phyloP scores from a whole-genome alignment of 2,113 vertebrate genomes.

The Gymnorhina tibicen region DNA sequence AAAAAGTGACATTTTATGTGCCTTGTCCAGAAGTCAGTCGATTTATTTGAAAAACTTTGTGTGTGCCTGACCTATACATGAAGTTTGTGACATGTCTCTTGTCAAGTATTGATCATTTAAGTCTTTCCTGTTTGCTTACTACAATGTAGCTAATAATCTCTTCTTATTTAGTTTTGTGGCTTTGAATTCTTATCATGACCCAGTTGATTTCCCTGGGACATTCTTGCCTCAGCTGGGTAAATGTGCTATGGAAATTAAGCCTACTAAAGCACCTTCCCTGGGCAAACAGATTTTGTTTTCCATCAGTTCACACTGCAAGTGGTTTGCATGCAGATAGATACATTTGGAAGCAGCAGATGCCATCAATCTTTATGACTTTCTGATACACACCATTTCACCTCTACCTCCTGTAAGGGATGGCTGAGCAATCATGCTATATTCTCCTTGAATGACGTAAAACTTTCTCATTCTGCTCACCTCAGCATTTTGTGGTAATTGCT shows the following conservation, averaged over 20 bases:
- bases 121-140: constrained; percentile 73
- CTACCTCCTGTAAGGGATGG: constrained; percentile 75
- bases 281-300: constrained; percentile 70
- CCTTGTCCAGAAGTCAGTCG: constrained; percentile 63
- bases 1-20: constrained; percentile 77
- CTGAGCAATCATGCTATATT: constrained; percentile 78
- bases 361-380: constrained; percentile 85
- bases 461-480: constrained; percentile 60
- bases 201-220: constrained; percentile 77
- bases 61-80: constrained; percentile 72
- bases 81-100: constrained; percentile 68
- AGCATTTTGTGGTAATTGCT: neutral
- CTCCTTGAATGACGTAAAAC: constrained; percentile 68
- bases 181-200: constrained; percentile 77
- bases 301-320: constrained; percentile 70
- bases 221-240: constrained; percentile 67
- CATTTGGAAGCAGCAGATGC: constrained; percentile 52
- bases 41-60: constrained; percentile 70
- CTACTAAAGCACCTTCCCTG: constrained; percentile 55
- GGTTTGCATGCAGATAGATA: constrained; percentile 72
- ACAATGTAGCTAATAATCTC: constrained; percentile 72
- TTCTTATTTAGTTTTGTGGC: constrained; percentile 76
- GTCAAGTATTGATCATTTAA: constrained; percentile 75
- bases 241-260: constrained; percentile 72
- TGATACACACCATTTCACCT: constrained; percentile 84